Conservation (phyloP, 2,113 vertebrate genomes). For the Amphilophus citrinellus region DNA sequence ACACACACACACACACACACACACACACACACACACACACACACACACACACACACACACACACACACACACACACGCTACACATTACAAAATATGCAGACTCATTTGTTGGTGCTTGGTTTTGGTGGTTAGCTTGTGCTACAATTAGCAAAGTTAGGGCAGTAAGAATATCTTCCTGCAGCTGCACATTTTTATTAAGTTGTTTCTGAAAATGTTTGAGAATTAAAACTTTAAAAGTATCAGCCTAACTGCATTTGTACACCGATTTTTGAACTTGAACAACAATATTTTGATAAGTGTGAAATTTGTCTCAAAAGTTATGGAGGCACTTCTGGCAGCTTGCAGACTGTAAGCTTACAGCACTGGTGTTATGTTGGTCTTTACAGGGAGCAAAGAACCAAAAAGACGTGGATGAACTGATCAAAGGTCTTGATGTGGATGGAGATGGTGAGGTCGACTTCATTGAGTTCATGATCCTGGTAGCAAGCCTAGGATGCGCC, state of each 20-base stretch:
- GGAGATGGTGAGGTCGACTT: too few relatives aligned
- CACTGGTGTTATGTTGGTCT: too few relatives aligned
- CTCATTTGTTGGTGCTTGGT: neutral
- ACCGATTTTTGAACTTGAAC: neutral
- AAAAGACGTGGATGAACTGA: too few relatives aligned
- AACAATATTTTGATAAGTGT: neutral
- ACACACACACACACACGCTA: neutral
- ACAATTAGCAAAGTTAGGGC: neutral
- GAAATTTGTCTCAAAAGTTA: too few relatives aligned
- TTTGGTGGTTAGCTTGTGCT: neutral
- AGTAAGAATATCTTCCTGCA: neutral
- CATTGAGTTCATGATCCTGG: too few relatives aligned
- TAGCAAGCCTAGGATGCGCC: too few relatives aligned
- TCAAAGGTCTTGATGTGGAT: too few relatives aligned
- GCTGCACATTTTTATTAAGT: neutral
- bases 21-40: neutral
- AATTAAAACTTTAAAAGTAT: neutral
- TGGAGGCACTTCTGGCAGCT: too few relatives aligned
- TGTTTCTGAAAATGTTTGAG: neutral
- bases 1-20: neutral
- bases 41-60: too few relatives aligned
- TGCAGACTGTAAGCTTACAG: too few relatives aligned
- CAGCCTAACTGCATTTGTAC: neutral
- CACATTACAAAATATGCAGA: neutral
- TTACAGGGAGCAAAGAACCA: too few relatives aligned